Base-by-base conservation (phyloP, 2,888 invertebrate species). In the Cerastis leucographa region DNA sequence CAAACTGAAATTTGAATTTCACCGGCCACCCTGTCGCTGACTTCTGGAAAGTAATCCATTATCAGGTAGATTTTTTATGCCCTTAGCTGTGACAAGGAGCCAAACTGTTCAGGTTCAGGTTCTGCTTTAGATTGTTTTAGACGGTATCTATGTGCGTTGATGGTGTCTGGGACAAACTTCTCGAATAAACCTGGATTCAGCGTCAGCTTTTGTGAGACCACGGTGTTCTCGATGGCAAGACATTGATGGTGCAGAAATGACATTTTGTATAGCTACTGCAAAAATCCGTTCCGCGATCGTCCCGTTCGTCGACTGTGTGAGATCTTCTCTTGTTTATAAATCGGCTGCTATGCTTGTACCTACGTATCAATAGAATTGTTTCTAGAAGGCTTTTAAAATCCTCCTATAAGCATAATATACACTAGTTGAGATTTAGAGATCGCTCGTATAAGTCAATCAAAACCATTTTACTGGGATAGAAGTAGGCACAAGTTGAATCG, bases 81-180 rank as follows among this genome's bases (percentile, higher is more conserved):
- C 99, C 91, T 98, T 98, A 67, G 99, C 98, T 91, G 99, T 99
- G 78, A 99, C 98, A 74, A 99, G 98, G 85, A 99, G 97, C 97
- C 99, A 98, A 29, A 99, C 98, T 88, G 98, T 97, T 92, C 97
- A 56, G 98, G 97, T 80, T 98, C 97, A 82, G 97, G 95, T 97
- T 98, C 98, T 85, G 97, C 97, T 95, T 98, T 98, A 82, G 97
- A 97, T 90, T 98, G 97, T 89, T 98, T 97, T 92, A 99, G 97
- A 81, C 98, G 97, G 94, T 98, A 99, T 85, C 97, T 97, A 95
- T 99, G 99, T 70, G 99, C 98, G 97, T 99, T 99, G 94, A 98
- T 98, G 72, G 98, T 98, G 91, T 99, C 98, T 81, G 98, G 98
- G 81, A 90, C 99, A 98, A 81, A 99, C 98, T 96, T 99, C 99